A percentile compares a stretch with the other conserved stretches of the same genome.
Evolutionary conservation across 2,113 vertebrate genomes (phyloP).

Genomic region (Lepus europaeus): DNA sequence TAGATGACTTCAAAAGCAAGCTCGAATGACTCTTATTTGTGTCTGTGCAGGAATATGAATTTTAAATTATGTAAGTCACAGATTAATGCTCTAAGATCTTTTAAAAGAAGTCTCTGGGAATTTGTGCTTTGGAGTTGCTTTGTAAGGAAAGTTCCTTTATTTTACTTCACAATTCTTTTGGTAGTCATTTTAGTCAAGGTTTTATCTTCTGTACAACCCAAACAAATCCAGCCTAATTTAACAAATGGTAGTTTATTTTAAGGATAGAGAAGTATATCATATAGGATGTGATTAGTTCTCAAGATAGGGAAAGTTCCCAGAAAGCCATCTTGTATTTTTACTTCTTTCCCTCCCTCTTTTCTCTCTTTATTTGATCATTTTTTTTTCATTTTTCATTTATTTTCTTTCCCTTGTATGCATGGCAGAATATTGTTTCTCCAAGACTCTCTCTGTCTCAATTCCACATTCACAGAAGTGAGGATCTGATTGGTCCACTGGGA

Average conservation of each 20-base stretch:
- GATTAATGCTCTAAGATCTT: not conserved
- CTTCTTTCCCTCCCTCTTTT: not conserved
- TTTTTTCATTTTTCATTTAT: not conserved
- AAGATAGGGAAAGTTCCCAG: not conserved
- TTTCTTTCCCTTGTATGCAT: not conserved
- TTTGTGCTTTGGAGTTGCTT: not conserved
- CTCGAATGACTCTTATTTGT: not conserved
- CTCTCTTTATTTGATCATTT: rapidly evolving
- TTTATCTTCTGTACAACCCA: not conserved
- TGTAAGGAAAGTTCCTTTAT: not conserved
- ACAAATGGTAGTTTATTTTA: not conserved
- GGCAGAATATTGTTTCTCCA: not conserved
- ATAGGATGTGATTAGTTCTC: not conserved
- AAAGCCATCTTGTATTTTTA: not conserved
- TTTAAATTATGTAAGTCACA: slow-evolving; percentile 42
- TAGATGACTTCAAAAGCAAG: slow-evolving; percentile 43
- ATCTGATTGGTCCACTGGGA: not conserved
- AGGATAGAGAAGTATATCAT: not conserved
- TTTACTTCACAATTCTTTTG: not conserved
- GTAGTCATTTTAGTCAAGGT: not conserved
- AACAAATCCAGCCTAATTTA: not conserved
- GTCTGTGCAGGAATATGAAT: not conserved
- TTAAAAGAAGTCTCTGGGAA: not conserved
- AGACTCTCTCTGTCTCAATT: not conserved
- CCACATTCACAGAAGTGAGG: not conserved